Evolutionary conservation across 2,113 vertebrate genomes (phyloP).

Genomic region (Otocyon megalotis): DNA sequence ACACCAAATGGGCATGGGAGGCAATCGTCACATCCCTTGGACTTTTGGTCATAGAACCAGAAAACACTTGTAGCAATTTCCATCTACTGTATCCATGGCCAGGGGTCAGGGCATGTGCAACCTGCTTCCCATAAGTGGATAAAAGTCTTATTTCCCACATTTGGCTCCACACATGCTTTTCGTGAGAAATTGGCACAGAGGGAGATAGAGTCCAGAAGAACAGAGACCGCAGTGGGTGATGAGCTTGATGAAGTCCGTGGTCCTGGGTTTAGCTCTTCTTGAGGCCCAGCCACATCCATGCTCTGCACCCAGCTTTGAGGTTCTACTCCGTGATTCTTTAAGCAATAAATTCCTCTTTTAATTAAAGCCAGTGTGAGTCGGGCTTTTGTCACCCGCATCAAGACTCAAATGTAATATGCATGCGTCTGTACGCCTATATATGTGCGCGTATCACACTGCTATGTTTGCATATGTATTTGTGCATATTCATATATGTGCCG

Average conservation of each 20-base stretch:
- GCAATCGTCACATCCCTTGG: not conserved
- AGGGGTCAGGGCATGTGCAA: not conserved
- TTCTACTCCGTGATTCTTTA: not conserved
- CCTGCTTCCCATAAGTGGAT: not conserved
- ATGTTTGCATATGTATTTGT: not conserved
- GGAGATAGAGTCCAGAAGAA: not conserved
- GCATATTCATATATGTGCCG: not conserved
- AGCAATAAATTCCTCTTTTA: not conserved
- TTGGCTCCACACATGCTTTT: not conserved
- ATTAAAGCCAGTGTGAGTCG: not conserved
- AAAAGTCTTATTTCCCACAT: not conserved
- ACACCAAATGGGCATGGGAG: not conserved
- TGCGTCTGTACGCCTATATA: not conserved
- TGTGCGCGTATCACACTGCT: not conserved
- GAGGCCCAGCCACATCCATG: not conserved
- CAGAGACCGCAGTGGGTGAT: not conserved
- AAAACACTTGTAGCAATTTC: not conserved
- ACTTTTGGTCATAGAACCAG: conserved; percentile 10
- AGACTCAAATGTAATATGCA: not conserved
- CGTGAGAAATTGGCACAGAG: not conserved
- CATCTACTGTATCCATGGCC: not conserved
- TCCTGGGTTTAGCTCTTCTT: not conserved
- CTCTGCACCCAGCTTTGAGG: not conserved
- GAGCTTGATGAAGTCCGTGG: not conserved
- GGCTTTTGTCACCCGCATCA: not conserved